These are phyloP conservation scores for Athene noctua DNA, from an alignment of 2,113 vertebrate genomes.

Conservation along the genomic window DNA sequence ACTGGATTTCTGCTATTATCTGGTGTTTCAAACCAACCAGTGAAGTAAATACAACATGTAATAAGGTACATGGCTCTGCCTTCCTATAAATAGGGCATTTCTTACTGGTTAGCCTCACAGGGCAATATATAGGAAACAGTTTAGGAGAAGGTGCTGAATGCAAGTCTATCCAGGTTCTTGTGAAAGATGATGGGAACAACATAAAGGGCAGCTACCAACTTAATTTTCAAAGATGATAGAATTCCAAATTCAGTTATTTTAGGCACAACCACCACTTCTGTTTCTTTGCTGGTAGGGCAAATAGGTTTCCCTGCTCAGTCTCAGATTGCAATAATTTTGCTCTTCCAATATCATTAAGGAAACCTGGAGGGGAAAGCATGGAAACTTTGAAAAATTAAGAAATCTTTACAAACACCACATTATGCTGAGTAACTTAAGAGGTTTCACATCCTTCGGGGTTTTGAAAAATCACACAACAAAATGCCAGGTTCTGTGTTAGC, in stretches of 20 bases:
- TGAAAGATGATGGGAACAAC: not conserved
- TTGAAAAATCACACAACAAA: not conserved
- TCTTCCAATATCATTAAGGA: not conserved
- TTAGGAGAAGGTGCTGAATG: not conserved
- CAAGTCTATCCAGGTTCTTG: not conserved
- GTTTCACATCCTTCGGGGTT: not conserved
- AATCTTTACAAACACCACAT: not conserved
- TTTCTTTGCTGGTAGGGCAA: not conserved
- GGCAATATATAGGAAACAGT: not conserved
- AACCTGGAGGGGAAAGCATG: not conserved
- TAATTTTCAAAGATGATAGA: not conserved
- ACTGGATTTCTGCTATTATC: not conserved
- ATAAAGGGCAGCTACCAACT: not conserved
- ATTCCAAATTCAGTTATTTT: not conserved
- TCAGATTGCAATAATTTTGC: not conserved
- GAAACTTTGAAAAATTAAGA: not conserved
- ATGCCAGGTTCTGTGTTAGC: not conserved
- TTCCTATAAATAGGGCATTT: not conserved
- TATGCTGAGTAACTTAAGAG: not conserved
- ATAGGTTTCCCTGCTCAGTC: not conserved
- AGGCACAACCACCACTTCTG: not conserved
- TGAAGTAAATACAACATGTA: not conserved
- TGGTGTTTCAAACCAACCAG: not conserved
- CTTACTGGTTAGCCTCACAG: not conserved
- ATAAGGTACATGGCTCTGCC: not conserved